Base-by-base conservation (phyloP, 2,113 vertebrate species). In the Callipepla californica region DNA sequence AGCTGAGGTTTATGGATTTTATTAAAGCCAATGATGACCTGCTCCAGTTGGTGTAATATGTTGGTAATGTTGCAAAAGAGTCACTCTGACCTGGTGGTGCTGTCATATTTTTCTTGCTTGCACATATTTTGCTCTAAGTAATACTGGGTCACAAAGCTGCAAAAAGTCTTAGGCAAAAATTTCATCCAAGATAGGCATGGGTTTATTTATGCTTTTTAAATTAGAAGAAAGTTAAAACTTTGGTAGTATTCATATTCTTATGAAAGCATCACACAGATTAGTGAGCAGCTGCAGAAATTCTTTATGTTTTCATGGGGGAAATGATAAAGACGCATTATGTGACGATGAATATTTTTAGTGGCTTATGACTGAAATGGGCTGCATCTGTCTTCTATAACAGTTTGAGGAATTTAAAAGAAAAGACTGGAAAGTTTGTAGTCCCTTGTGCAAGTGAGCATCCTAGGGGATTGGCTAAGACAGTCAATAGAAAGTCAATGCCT, bases 331-430 rank as follows among this genome's bases (percentile, higher is more conserved):
- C n/a, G 57, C 34, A 36, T 87, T 87, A 47, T 5, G 11, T 62
- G 40, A 81, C 92, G 42, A 62, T 81, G 59, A 74, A 51, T 91
- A 66, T 94, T 91, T 77, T 77, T 89, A 93, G 79, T 67, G 53
- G 77, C 42, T 87, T n/a, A 21, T 13, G 6, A 58, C 32, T 66
- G 51, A 76, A 86, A 65, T 85, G 72, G 45, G 38, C 19, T 95
- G 38, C 26, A 61, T 85, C 78, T 95, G 68, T 87, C 86, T 96
- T 91, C 42, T 67, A 6, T 7, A 65, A 21, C 59, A 92, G n/a
- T 83, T 72, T 76, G 55, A 96, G 83, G 75, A 94, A 36, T 80
- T 89, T 93, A 77, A 88, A 88, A 88, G 55, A 38, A 48, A 89
- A 67, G 34, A 22, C 28, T 74, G 51, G 48, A 76, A 74, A 75